Evolutionary conservation across 2,888 invertebrate genomes (phyloP), one percentile per base, ranked within the genome.

Genomic region (Acanthosoma haemorrhoidale): DNA sequence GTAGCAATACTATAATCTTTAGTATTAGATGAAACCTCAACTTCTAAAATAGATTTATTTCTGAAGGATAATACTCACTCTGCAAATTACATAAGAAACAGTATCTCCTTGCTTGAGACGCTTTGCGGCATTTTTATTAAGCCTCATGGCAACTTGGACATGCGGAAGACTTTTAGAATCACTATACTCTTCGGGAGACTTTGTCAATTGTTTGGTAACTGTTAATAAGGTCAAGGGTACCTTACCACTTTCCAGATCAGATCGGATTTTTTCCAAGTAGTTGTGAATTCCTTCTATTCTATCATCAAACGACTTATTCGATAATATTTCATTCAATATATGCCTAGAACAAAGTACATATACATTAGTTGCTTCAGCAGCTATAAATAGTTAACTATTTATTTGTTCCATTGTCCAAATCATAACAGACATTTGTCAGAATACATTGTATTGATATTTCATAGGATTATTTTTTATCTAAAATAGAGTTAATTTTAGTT

Each of bases 141-240:
- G 84, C 75, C 97, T 84, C 69, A 94, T 77, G 0, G 98, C 97
- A n/a, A 95, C 93, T 78, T 89, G 88, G 0, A 97, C 96, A 79
- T 97, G 97, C 0, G 96, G 90, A 75, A 92, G 86, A 16, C 86
- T 81, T 75, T 88, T 87, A 76, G 88, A 88, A 78, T 95, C 94
- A 0, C 90, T 85, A 80, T 99, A 99, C 77, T 96, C 92, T 75
- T 88, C 89, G 0, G 98, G 97, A 78, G 94, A 88, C 81, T 95
- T 96, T 0, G 96, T 96, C 60, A 99, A 82, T 79, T 96, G 94
- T 83, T 97, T 98, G 0, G 94, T 96, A 71, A 98, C 94, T 11
- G 91, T 86, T 68, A 94, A 84, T 73, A 92, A 83, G 0, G 89
- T 86, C 4, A 93, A 77, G 0, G 92, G 90, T 67, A 93, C 86